Conservation (phyloP, 1,140 invertebrate genomes). For the Dolichoris vasculosae region DNA sequence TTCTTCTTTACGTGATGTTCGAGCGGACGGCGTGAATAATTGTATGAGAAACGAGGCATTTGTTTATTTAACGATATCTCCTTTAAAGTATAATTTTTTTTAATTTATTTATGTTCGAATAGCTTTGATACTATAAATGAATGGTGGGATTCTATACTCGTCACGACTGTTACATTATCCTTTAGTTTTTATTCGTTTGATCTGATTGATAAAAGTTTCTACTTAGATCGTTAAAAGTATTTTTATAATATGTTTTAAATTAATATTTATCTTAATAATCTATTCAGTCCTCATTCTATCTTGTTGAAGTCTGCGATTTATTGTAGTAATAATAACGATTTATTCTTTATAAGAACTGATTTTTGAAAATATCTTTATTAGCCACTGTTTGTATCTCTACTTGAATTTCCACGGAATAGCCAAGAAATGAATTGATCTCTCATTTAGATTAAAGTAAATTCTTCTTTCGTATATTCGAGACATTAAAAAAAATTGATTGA, state of each 20-base stretch:
- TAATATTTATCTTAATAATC: not conserved
- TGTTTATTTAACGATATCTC: not conserved
- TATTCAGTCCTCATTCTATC: not conserved
- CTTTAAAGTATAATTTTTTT: too few species aligned
- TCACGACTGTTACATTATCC: not conserved
- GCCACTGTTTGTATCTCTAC: not conserved
- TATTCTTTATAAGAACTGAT: not conserved
- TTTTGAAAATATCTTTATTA: not conserved
- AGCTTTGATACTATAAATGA: too few species aligned
- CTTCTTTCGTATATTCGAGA: not conserved
- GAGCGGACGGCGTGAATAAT: not conserved
- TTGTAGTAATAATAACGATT: not conserved
- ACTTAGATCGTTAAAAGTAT: too few species aligned
- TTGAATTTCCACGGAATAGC: not conserved
- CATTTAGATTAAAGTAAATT: not conserved
- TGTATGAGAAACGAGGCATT: not conserved
- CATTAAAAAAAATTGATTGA: not conserved
- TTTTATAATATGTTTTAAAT: not conserved
- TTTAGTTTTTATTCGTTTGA: not conserved
- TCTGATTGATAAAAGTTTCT: too few species aligned
- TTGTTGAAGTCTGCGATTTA: not conserved
- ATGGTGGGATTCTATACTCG: not conserved
- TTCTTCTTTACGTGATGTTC: not conserved
- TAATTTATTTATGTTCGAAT: not conserved
- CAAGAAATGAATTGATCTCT: not conserved